These are phyloP conservation scores for Agrypnus murinus DNA, from an alignment of 2,888 invertebrate genomes.

Conservation along the genomic window DNA sequence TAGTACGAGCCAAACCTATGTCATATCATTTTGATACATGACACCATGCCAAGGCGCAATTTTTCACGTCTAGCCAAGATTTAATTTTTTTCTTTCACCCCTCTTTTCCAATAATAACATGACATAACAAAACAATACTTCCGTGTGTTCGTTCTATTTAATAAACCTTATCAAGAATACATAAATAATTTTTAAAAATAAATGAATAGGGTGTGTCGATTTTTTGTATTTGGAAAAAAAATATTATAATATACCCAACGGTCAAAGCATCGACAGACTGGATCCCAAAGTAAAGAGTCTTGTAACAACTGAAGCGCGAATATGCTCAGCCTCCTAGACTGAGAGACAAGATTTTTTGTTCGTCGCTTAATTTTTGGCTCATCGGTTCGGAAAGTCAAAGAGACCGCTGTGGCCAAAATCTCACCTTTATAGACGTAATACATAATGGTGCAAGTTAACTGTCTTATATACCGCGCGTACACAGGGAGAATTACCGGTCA, in stretches of 20 bases:
- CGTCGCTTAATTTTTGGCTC: slow-evolving; percentile 66
- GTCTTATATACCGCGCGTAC: background rate
- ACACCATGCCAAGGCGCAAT: slow-evolving; percentile 49
- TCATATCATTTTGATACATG: slow-evolving; percentile 51
- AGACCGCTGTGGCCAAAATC: slow-evolving; percentile 58
- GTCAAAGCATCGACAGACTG: slow-evolving; percentile 29
- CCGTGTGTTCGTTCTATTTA: slow-evolving; percentile 33
- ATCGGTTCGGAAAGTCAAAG: slow-evolving; percentile 71
- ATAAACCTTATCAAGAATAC: background rate
- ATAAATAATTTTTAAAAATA: too few relatives aligned
- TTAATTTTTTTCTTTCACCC: slow-evolving; percentile 40
- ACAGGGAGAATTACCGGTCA: slow-evolving; percentile 36
- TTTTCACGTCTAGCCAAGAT: slow-evolving; percentile 49
- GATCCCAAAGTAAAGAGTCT: slow-evolving; percentile 39
- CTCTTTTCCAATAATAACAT: slow-evolving; percentile 40
- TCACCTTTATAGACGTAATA: slow-evolving; percentile 44
- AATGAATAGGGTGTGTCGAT: background rate
- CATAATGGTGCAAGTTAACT: slow-evolving; percentile 25
- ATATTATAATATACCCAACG: slow-evolving; percentile 25
- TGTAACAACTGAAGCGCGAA: slow-evolving; percentile 57
- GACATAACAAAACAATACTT: slow-evolving; percentile 35
- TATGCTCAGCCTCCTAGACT: slow-evolving; percentile 56
- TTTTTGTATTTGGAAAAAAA: slow-evolving; percentile 5
- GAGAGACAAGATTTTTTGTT: slow-evolving; percentile 58
- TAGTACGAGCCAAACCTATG: slow-evolving; percentile 49